phyloP scores from a whole-genome alignment of 2,888 invertebrate genomes.

The Lithosia quadra region DNA sequence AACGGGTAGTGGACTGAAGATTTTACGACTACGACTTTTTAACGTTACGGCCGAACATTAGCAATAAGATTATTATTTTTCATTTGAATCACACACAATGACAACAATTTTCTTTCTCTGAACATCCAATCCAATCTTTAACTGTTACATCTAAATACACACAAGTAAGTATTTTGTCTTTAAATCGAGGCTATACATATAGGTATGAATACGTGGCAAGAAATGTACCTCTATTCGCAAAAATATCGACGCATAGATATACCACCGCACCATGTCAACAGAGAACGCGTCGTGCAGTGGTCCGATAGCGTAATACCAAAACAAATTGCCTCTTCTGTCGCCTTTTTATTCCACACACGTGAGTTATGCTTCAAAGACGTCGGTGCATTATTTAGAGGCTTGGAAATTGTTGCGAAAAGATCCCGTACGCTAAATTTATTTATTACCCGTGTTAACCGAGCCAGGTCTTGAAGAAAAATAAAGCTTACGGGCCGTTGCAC shows the following conservation, averaged over 20 bases:
- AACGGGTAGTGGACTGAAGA: neutral
- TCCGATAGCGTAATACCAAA: conserved; percentile 81
- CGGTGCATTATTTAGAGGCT: conserved; percentile 66
- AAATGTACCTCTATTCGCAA: neutral
- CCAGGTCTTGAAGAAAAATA: conserved; percentile 55
- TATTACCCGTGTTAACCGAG: conserved; percentile 59
- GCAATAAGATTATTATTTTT: neutral
- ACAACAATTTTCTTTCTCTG: neutral
- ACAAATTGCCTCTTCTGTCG: conserved; percentile 79
- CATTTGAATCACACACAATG: neutral
- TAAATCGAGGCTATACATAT: too few relatives aligned
- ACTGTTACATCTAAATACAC: neutral
- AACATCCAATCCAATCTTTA: neutral
- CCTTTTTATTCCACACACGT: conserved; percentile 74
- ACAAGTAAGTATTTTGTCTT: too few relatives aligned
- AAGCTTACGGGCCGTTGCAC: conserved; percentile 51
- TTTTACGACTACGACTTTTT: neutral
- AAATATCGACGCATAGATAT: neutral
- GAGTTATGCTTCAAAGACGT: conserved; percentile 72
- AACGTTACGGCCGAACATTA: neutral
- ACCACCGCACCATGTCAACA: conserved; percentile 40
- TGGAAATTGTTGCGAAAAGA: conserved; percentile 49
- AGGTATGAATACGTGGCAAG: neutral
- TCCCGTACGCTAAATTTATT: conserved; percentile 50
- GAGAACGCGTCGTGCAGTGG: conserved; percentile 59